phyloP scores from a whole-genome alignment of 2,888 invertebrate genomes.

The Nemurella pictetii region DNA sequence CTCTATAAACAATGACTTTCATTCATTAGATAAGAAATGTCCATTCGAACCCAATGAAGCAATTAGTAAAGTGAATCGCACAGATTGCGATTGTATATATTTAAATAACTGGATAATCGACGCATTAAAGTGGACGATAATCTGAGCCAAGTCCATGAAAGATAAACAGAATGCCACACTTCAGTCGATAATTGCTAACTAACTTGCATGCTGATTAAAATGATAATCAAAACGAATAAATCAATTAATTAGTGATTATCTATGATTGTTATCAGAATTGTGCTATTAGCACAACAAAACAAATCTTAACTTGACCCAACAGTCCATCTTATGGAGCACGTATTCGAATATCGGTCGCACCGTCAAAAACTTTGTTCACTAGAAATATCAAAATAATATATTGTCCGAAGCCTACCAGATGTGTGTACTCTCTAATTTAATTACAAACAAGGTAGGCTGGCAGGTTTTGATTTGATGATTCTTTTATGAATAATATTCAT shows the following conservation, averaged over 20 bases:
- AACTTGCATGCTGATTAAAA: not conserved
- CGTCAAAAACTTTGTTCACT: too few relatives aligned
- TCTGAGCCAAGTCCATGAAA: not conserved
- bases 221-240: not conserved
- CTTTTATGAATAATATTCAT: too few relatives aligned
- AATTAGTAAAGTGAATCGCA: not conserved
- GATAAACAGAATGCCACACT: not conserved
- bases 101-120: not conserved
- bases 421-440: too few relatives aligned
- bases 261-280: not conserved
- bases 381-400: too few relatives aligned
- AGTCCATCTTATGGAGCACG: not conserved
- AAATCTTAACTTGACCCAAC: not conserved
- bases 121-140: not conserved
- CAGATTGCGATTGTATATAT: not conserved
- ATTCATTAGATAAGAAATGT: not conserved
- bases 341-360: too few relatives aligned
- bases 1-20: not conserved
- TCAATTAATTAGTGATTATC: conserved; percentile 19
- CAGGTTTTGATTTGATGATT: too few relatives aligned
- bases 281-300: not conserved
- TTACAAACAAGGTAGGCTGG: too few relatives aligned
- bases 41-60: not conserved
- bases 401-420: too few relatives aligned
- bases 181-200: conserved; percentile 6